Evolutionary conservation across 2,888 invertebrate genomes (phyloP), one percentile per base, ranked within the genome.

Genomic region (Chouioia cunea): DNA sequence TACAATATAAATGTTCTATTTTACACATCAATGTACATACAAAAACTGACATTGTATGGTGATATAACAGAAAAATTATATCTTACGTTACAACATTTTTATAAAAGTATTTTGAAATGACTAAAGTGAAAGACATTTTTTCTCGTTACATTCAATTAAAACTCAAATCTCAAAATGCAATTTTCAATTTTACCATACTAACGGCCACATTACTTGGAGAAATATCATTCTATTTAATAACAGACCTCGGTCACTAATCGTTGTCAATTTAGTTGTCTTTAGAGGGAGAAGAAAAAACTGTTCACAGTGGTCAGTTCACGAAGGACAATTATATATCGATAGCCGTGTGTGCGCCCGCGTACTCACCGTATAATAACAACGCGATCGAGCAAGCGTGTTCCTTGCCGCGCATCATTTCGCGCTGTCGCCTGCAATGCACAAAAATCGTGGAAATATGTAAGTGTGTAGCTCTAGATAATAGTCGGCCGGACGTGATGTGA

Each of bases 401-500:
- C 57, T 60, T 58, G 58, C 52, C 63, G 66, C 66, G 62, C 59
- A 67, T 66, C 48, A 71, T 71, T 71, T 67, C 71, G 71, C 71
- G 71, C 67, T 71, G 71, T 71, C 71, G 71, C 67, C 71, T 71
- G 71, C 71, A 71, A 71, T 67, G 71, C 71, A 71, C 71, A 71
- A 71, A n/a, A 71, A 67, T 15, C 58, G 64, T 70, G 70, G 65
- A 70, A 70, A 65, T 70, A 67, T 50, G 59, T 70, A 70, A 70
- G 53, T 70, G 64, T 64, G 58, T 64, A 59, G 69, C 43, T 43
- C 14, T 68, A 62, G 68, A 59, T 53, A 18, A 36, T 59, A 67
- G 60, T 43, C 27, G 65, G 48, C 36, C 15, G 18, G 27, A 36
- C 36, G 36, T 36, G 36, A 36, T 36, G 12, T 36, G 36, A 36